Conservation (phyloP, 2,888 invertebrate genomes). For the Callinectes sapidus region DNA sequence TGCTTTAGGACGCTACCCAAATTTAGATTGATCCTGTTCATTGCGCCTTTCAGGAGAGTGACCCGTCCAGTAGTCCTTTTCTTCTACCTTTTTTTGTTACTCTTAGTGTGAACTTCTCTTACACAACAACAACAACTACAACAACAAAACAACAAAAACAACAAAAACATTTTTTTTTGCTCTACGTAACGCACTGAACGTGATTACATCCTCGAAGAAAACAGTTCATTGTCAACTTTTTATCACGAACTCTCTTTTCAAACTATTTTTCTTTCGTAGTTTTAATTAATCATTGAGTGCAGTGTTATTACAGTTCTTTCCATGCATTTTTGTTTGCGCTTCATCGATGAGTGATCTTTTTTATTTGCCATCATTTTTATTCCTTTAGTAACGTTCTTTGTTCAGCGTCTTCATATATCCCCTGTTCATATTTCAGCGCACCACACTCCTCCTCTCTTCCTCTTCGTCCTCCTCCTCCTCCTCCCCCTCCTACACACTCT, state of each 20-base stretch:
- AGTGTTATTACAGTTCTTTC: too few species aligned
- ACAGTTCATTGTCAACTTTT: neutral
- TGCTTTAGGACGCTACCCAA: too few species aligned
- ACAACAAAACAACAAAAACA: too few species aligned
- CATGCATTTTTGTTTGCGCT: too few species aligned
- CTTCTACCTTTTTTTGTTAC: too few species aligned
- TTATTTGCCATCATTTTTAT: neutral
- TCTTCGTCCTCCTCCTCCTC: neutral
- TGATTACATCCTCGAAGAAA: neutral
- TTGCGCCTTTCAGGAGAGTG: too few species aligned
- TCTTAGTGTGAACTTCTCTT: too few species aligned
- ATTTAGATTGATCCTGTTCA: too few species aligned
- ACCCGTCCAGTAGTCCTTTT: too few species aligned
- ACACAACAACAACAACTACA: too few species aligned
- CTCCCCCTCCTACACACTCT: neutral
- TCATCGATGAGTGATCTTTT: neutral
- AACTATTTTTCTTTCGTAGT: neutral
- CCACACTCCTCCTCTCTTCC: neutral
- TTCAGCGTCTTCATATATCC: neutral
- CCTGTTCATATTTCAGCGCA: neutral
- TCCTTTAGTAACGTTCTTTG: neutral
- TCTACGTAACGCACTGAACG: neutral
- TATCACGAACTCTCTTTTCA: neutral
- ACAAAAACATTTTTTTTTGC: neutral
- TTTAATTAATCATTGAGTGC: too few species aligned